Evolutionary conservation across 64 coral and sea anemone species (phyloP), one percentile per base, ranked within the genome.

Genomic region (Cladopsammia gracilis): DNA sequence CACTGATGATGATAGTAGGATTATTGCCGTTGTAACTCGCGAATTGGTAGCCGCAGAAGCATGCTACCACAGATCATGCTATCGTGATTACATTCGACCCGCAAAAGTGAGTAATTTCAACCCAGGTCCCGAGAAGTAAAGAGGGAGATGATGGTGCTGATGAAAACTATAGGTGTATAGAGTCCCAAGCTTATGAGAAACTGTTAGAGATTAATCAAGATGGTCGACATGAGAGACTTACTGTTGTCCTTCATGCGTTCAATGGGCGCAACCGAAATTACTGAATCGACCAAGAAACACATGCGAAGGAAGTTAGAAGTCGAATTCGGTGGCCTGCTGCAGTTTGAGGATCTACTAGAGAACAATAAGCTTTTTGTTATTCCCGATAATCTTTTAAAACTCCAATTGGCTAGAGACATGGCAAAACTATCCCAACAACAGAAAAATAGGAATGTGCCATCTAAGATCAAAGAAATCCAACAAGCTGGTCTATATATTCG

Each of bases 391-490:
- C n/a, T n/a, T n/a, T n/a, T n/a, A n/a, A n/a, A n/a, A n/a, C n/a
- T n/a, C n/a, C n/a, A n/a, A n/a, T n/a, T n/a, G n/a, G n/a, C n/a
- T n/a, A n/a, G n/a, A n/a, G n/a, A n/a, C n/a, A n/a, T n/a, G n/a
- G n/a, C n/a, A n/a, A n/a, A n/a, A n/a, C 25, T 56, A 88, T 88
- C 51, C 69, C 25, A 50, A 5, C 51, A 56, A 70, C 44, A 23
- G 82, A 64, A 56, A 25, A 53, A 59, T 52, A 67, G 42, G 18
- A 85, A 85, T 50, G 1, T 16, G 11, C 34, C 62, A 20, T 46
- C 62, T 50, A 16, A 66, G 44, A 45, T 85, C 48, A 82, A 91
- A 47, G 77, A 91, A 82, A 81, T 91, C 8, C 78, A 83, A 18
- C 51, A 91, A 73, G 48, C 78, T 68, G 22, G 48, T 13, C 48